Conservation (phyloP, 1,140 invertebrate genomes). For the Brachionus rotundiformis region DNA sequence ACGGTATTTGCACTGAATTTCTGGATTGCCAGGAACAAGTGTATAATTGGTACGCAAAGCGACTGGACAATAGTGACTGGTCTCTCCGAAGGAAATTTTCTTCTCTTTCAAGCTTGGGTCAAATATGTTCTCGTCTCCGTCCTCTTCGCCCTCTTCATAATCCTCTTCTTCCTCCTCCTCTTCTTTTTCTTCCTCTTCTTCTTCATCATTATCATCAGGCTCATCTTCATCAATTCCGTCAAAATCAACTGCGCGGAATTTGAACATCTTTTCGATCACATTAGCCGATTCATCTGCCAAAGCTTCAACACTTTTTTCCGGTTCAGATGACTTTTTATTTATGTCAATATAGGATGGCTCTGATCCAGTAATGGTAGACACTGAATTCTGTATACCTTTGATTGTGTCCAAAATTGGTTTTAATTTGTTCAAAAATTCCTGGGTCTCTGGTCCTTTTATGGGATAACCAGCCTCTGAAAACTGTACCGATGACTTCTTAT, state of each 20-base stretch:
- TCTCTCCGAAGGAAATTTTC: constrained; percentile 63
- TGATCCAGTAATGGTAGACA: not conserved
- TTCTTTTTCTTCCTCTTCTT: constrained; percentile 42
- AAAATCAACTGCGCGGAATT: constrained; percentile 10
- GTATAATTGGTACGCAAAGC: constrained; percentile 59
- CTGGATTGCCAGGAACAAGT: constrained; percentile 62
- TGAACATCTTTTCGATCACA: constrained; percentile 38
- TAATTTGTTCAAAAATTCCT: constrained; percentile 53
- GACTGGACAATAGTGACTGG: constrained; percentile 63
- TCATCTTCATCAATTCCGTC: constrained; percentile 49
- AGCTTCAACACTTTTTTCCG: constrained; percentile 53
- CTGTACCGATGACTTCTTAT: not conserved
- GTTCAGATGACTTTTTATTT: constrained; percentile 52
- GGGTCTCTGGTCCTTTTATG: constrained; percentile 56
- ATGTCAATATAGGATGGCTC: not conserved
- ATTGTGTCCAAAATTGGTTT: constrained; percentile 8
- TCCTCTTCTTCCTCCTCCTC: constrained; percentile 57
- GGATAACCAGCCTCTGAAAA: constrained; percentile 55
- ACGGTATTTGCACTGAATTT: constrained; percentile 60
- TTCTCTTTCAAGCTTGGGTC: constrained; percentile 57
- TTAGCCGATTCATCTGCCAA: not conserved
- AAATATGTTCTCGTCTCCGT: constrained; percentile 60
- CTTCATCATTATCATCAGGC: constrained; percentile 52
- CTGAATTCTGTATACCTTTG: constrained; percentile 2
- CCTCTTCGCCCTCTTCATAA: constrained; percentile 62